Base-by-base conservation (phyloP, 2,888 invertebrate species). In the Zaprionus bogoriensis region DNA sequence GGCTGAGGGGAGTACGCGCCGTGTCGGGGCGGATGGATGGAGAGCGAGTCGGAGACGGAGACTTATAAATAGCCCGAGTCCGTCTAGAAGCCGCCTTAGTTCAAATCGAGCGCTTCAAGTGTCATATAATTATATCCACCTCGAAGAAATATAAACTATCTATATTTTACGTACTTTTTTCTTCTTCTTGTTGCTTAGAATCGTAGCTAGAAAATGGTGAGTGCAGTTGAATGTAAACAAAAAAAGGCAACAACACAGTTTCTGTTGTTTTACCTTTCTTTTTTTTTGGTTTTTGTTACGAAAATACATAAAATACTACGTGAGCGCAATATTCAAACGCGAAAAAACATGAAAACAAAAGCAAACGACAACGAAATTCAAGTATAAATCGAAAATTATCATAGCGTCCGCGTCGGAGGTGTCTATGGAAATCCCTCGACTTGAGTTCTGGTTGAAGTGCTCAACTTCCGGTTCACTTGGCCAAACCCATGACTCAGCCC, bases 31-130 rank as follows among this genome's bases (percentile, higher is more conserved):
- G 12, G 27, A 38, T 25, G 9, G n/a, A 47, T 58, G 9, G 30
- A 30, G 30, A 25, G 30, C 5, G 45, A 28, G n/a, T 27, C 44
- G 9, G 32, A 58, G 38, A 68, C 12, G 2, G 27, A 27, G 70
- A 62, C 75, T 67, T 87, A 82, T 82, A 82, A 82, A 82, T 86
- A 87, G 80, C 63, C 46, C 68, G 63, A 65, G 65, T 60, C 58
- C 70, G 57, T 66, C 73, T 71, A 69, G 67, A 76, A 76, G 86
- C 50, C 67, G 77, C 66, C 74, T 82, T 83, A 82, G 82, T 87
- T 86, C 60, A 79, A 68, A 55, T 63, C 67, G 72, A 72, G 66
- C 80, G 70, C 62, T 70, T 67, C 68, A 51, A 80, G 69, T 62
- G 68, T 19, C 71, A 58, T 63, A 50, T 55, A 27, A 42, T 60